These are phyloP conservation scores for Mythimna vitellina DNA, from an alignment of 2,888 invertebrate species.

Conservation along the genomic window DNA sequence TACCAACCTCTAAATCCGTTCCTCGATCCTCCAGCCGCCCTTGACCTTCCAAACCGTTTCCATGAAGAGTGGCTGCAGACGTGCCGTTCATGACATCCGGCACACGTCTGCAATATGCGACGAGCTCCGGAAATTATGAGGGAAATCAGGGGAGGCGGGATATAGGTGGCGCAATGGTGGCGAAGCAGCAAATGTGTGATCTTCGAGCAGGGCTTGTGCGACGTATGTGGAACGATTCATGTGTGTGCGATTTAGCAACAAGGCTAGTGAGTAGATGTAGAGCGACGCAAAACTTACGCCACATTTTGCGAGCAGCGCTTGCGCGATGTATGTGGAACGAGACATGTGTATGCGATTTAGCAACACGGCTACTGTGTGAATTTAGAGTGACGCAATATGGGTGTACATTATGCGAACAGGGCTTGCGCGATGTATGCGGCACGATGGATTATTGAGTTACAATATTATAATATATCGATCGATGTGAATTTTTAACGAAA, in stretches of 20 bases:
- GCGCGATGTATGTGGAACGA: too few relatives aligned
- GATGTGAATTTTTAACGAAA: background rate
- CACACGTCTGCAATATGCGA: conserved; percentile 48
- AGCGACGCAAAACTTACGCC: background rate
- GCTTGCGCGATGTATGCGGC: too few relatives aligned
- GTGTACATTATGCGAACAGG: too few relatives aligned
- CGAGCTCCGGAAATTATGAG: conserved; percentile 57
- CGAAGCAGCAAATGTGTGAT: conserved; percentile 11
- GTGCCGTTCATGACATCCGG: conserved; percentile 46
- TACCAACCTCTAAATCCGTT: background rate
- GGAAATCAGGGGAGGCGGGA: conserved; percentile 53
- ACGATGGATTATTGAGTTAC: conserved; percentile 9
- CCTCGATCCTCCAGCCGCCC: background rate
- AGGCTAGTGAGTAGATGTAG: background rate
- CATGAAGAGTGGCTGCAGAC: conserved; percentile 28
- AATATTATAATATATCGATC: background rate
- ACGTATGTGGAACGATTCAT: background rate
- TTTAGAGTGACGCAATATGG: too few relatives aligned
- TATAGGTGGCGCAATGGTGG: conserved; percentile 52
- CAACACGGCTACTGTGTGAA: too few relatives aligned
- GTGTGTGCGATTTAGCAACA: conserved; percentile 6
- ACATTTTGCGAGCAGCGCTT: too few relatives aligned
- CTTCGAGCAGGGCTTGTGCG: conserved; percentile 6
- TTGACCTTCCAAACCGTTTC: conserved; percentile 32
- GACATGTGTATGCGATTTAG: too few relatives aligned